Percentiles rank a stretch among this genome's conserved stretches.
Conservation (phyloP, 2,113 vertebrate species). For the Upupa epops region DNA sequence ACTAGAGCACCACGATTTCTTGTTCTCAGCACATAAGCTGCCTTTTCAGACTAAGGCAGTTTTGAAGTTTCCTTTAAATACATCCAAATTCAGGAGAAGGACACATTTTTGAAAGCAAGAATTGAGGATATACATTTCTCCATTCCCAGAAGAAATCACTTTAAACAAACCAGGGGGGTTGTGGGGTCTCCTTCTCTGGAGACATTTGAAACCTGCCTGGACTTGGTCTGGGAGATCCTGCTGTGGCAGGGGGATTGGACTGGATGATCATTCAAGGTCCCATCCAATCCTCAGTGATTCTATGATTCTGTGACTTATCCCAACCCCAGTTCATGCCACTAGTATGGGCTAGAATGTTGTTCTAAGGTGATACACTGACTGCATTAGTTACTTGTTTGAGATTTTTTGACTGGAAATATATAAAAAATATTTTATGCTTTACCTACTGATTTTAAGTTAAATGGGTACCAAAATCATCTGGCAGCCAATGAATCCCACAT, state of each 20-base stretch:
- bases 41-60: not conserved
- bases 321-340: not conserved
- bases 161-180: not conserved
- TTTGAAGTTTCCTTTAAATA: conserved; percentile 5
- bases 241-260: no score
- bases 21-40: not conserved
- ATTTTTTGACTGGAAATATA: not conserved
- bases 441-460: not conserved
- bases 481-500: not conserved
- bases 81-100: not conserved
- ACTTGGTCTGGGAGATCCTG: no score
- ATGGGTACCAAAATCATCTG: not conserved
- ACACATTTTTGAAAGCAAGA: not conserved
- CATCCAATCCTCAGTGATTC: no score
- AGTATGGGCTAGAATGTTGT: not conserved
- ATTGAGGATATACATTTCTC: rapidly evolving
- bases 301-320: not conserved
- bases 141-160: not conserved
- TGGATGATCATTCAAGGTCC: no score
- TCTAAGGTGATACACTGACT: not conserved
- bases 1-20: not conserved
- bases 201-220: no score
- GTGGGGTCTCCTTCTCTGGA: no score
- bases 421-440: not conserved
- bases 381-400: not conserved